A percentile compares a stretch with the other conserved stretches of the same genome.
phyloP scores from a whole-genome alignment of 1,140 invertebrate species.

The Aphaenogaster floridana region DNA sequence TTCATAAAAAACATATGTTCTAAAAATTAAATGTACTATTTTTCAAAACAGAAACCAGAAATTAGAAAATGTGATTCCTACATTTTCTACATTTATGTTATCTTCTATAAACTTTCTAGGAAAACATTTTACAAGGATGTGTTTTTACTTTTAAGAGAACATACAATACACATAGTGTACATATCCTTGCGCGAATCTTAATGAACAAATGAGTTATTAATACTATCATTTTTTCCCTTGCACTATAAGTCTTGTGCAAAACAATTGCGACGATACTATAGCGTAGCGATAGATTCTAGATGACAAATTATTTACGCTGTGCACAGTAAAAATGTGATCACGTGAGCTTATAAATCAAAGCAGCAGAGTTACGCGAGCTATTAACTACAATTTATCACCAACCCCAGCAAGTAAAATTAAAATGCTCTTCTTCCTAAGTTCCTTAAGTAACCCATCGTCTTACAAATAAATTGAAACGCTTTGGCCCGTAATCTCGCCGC shows the following conservation, averaged over 20 bases:
- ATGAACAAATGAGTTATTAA: not conserved
- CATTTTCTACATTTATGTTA: too few species aligned
- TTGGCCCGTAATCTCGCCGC: constrained; percentile 25
- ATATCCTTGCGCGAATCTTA: not conserved
- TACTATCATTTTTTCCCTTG: not conserved
- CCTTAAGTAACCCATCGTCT: constrained; percentile 26
- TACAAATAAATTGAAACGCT: constrained; percentile 46
- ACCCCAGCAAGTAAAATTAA: constrained; percentile 53
- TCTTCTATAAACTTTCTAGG: too few species aligned
- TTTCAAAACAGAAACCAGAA: not conserved
- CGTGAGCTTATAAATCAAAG: constrained; percentile 44
- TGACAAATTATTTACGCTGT: constrained; percentile 35
- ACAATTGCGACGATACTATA: constrained; percentile 6
- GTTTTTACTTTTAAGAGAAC: too few species aligned
- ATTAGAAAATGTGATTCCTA: too few species aligned
- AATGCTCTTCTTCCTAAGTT: not conserved
- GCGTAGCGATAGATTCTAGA: constrained; percentile 30
- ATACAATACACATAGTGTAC: not conserved
- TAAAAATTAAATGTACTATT: not conserved
- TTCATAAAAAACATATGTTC: not conserved
- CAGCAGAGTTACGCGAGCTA: constrained; percentile 39
- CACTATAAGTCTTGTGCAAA: constrained; percentile 6
- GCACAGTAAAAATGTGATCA: constrained; percentile 15
- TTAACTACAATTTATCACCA: constrained; percentile 50
- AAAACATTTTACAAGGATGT: too few species aligned